Evolutionary conservation across 2,797 vertebrate genomes (phyloP).

Genomic region (Lophotriccus pileatus): DNA sequence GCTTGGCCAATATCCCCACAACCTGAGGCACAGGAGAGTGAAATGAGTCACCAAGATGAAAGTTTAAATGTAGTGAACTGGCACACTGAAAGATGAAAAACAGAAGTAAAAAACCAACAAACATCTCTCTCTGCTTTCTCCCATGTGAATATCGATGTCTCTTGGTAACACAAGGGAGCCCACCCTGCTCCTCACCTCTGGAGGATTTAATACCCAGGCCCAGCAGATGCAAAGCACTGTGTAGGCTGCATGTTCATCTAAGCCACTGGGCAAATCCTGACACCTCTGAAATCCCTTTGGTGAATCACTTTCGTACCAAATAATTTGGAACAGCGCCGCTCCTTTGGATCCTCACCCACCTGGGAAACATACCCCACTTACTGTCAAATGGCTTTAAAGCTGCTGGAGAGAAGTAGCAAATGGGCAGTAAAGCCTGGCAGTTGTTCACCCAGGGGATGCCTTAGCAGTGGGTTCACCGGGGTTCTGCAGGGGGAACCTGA

Average conservation of each 20-base stretch:
- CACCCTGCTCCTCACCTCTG: background rate
- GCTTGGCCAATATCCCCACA: background rate
- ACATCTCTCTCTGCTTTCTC: background rate
- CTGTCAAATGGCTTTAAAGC: background rate
- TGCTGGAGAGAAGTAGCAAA: background rate
- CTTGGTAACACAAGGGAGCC: background rate
- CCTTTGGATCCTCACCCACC: background rate
- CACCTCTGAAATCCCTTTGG: background rate
- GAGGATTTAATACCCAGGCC: background rate
- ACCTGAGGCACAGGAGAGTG: background rate
- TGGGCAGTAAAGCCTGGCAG: accelerated
- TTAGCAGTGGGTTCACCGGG: background rate
- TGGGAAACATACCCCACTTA: background rate
- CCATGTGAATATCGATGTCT: accelerated
- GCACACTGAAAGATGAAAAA: background rate
- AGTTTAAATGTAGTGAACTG: background rate
- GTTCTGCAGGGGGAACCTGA: background rate
- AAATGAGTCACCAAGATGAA: background rate
- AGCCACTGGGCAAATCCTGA: background rate
- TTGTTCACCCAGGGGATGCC: background rate
- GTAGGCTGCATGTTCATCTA: background rate
- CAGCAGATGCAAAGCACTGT: accelerated
- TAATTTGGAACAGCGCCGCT: background rate
- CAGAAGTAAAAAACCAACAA: background rate
- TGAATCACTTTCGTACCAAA: background rate